phyloP scores from a whole-genome alignment of 2,888 invertebrate species.

The Himalopsyche kuldschensis region DNA sequence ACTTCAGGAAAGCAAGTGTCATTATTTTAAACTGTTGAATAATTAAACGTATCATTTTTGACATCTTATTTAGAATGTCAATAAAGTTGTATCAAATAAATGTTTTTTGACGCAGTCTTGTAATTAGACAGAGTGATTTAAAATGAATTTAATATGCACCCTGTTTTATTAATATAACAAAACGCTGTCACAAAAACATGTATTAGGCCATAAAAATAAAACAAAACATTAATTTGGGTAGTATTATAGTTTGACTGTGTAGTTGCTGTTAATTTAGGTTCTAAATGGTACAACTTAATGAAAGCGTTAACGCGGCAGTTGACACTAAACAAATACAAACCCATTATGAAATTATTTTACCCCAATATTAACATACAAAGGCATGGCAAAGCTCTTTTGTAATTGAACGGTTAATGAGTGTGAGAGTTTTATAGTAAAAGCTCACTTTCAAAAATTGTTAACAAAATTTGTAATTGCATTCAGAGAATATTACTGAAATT shows the following conservation, averaged over 20 bases:
- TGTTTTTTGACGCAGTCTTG: background rate
- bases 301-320: conserved; percentile 27
- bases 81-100: background rate
- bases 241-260: background rate
- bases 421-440: background rate
- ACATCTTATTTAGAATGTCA: too few relatives aligned
- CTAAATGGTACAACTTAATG: conserved; percentile 17
- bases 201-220: background rate
- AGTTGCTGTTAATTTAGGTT: background rate
- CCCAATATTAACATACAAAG: conserved; percentile 38
- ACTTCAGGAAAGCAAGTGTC: too few relatives aligned
- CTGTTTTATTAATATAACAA: background rate
- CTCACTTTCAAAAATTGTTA: background rate
- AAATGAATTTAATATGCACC: background rate
- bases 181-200: background rate
- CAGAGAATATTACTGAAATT: too few relatives aligned
- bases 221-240: background rate
- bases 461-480: too few relatives aligned
- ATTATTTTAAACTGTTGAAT: too few relatives aligned
- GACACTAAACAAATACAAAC: conserved; percentile 55
- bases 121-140: background rate
- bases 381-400: conserved; percentile 8
- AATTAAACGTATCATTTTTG: too few relatives aligned
- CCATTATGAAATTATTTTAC: conserved; percentile 56
- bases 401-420: conserved; percentile 8